Base-by-base conservation (phyloP, 2,888 invertebrate species). In the Ectemnius cavifrons region DNA sequence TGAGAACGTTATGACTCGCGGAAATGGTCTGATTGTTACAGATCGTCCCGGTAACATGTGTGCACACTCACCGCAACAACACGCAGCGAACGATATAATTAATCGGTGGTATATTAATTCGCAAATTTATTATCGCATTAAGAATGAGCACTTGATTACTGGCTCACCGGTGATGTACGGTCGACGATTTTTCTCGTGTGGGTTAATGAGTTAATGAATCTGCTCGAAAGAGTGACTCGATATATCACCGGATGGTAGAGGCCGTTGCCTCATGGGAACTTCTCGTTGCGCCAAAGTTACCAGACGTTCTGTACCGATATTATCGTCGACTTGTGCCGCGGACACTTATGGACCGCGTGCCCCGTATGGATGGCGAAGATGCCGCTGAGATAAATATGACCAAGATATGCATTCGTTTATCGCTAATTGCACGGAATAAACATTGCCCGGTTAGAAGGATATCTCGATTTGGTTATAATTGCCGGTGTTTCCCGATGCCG, bases 131-230 rank as follows among this genome's bases (percentile, higher is more conserved):
- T 75, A 66, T 64, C 76, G 82, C 79, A 66, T 80, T 78, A 81
- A 81, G 83, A 83, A 78, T 78, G 83, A 80, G 77, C 80, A 80
- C 81, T 83, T 81, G 83, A 83, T 83, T 81, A 83, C 83, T 68
- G 71, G 69, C 67, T 75, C 66, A 47, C 47, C 47, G 66, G 72
- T 83, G 81, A 83, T 81, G 74, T 83, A 83, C 78, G 78, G 70
- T 65, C 75, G 68, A 71, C 52, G 65, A 83, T 83, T 83, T 83
- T 83, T 83, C 83, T 81, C 77, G 64, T 1, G 63, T 63, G 67
- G 69, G 76, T 83, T 83, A 83, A 83, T 80, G 83, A 83, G 83
- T 83, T 77, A 83, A 83, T 83, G 83, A 83, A 81, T 83, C 80
- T 69, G 69, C 77, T 67, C 72, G 78, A 77, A 81, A 77, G 83